These are phyloP conservation scores for Macrobrachium nipponense DNA, from an alignment of 1,140 invertebrate genomes.

Conservation along the genomic window DNA sequence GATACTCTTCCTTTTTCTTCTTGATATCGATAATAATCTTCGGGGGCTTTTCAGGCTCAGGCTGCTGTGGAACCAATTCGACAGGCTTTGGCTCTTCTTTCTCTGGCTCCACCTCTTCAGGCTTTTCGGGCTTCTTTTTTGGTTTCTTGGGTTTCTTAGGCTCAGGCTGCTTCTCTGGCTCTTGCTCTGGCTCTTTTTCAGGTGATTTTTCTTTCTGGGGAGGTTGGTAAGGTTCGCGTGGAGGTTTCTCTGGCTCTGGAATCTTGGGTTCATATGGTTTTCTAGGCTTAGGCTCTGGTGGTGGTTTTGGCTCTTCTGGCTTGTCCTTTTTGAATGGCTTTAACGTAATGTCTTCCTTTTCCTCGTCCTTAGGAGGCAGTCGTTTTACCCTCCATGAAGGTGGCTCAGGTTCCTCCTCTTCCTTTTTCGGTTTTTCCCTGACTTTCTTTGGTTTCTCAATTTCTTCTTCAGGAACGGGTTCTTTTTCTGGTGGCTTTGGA, in stretches of 20 bases:
- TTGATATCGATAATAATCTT: constrained; percentile 40
- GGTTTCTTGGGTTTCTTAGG: constrained; percentile 24
- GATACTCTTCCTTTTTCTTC: constrained; percentile 26
- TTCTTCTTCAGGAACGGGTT: constrained; percentile 37
- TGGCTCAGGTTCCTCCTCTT: constrained; percentile 45
- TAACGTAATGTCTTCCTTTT: constrained; percentile 60
- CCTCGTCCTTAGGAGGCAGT: constrained; percentile 56
- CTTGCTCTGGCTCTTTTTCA: constrained; percentile 53
- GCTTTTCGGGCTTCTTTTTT: constrained; percentile 17
- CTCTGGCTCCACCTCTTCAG: constrained; percentile 22
- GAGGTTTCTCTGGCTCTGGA: constrained; percentile 44
- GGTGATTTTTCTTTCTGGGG: not conserved
- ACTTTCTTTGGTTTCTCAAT: constrained; percentile 39
- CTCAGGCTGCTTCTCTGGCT: constrained; percentile 27
- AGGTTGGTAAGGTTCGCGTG: constrained; percentile 41
- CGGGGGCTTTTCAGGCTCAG: constrained; percentile 26
- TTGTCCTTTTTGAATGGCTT: constrained; percentile 62
- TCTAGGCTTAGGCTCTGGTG: constrained; percentile 31
- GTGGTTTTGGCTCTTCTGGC: constrained; percentile 40
- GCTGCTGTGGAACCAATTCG: constrained; percentile 39
- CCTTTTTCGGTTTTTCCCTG: constrained; percentile 38
- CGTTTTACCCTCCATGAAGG: constrained; percentile 51
- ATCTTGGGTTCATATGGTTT: constrained; percentile 55
- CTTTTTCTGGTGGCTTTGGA: constrained; percentile 40
- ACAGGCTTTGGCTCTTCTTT: constrained; percentile 29